Base-by-base conservation (phyloP, 2,797 vertebrate genomes). In the Tinamus major region DNA sequence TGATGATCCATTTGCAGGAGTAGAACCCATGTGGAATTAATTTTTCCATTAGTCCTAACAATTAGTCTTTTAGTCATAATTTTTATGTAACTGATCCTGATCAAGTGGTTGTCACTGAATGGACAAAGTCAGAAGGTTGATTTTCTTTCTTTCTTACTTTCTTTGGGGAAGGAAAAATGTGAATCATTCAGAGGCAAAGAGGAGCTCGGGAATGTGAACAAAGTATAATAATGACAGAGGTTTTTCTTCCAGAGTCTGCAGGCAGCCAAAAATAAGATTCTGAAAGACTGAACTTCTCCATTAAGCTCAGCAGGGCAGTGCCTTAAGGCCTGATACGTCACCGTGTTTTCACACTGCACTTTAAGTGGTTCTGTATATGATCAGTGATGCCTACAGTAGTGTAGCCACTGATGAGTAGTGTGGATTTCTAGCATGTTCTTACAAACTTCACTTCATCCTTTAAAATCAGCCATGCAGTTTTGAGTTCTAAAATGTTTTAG, bases 231-330 rank as follows among this genome's bases (percentile, higher is more conserved):
- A 82, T 87, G 92, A 87, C 35, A 27, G 87, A 76, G 77, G 10
- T 86, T 96, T 94, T 92, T 94, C 94, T 92, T 96, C 71, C 0
- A 6, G 64, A 94, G 80, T 64, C 83, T 92, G 64, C 71, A 93
- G 96, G 79, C 88, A 95, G 88, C 48, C 71, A 91, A 94, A 94
- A 96, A 95, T 92, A 90, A 94, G 68, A 79, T 92, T 90, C 71
- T 31, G 72, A 85, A 81, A 90, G 81, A 85, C 93, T 71, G 70
- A 74, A 95, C 88, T 95, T 92, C 86, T 70, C 81, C 84, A 75
- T 94, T 94, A 79, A 90, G 81, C 72, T 89, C 88, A 68, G 58
- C 77, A 62, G 78, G 68, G 61, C 88, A 93, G 90, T 79, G 67
- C 0, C 0, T 74, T 90, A 79, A 74, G 89, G 91, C 64, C 64